phyloP scores from a whole-genome alignment of 2,113 vertebrate genomes.

The Ageneiosus marmoratus region DNA sequence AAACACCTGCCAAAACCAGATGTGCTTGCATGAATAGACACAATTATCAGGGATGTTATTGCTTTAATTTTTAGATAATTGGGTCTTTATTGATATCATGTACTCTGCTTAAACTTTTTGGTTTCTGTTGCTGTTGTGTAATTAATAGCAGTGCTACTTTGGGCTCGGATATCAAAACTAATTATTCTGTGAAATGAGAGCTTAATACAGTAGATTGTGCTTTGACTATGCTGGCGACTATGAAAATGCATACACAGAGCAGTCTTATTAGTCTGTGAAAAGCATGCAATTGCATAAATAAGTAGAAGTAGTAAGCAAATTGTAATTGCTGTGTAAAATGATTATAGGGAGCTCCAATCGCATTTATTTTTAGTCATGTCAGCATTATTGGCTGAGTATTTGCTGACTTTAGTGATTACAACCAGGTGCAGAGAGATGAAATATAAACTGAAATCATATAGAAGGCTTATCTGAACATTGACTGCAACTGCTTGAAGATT shows the following conservation, averaged over 20 bases:
- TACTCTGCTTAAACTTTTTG: background rate
- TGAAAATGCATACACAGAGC: background rate
- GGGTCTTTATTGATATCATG: background rate
- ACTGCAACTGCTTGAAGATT: background rate
- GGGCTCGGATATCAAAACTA: background rate
- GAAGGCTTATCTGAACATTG: background rate
- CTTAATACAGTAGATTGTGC: background rate
- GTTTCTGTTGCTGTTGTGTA: constrained; percentile 4
- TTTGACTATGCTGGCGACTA: constrained; percentile 8
- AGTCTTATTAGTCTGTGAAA: background rate
- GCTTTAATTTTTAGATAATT: background rate
- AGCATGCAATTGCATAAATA: background rate
- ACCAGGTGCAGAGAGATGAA: background rate
- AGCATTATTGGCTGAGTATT: background rate
- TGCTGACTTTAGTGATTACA: background rate
- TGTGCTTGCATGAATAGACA: background rate
- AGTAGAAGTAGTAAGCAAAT: too few relatives aligned
- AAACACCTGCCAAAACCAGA: background rate
- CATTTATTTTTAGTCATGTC: background rate
- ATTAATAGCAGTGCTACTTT: background rate
- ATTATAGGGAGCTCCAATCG: background rate
- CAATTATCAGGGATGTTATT: background rate
- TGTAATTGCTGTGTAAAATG: background rate
- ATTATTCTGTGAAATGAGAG: background rate
- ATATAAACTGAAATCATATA: background rate